These are phyloP conservation scores for Tapera naevia DNA, from an alignment of 2,797 vertebrate genomes.

Conservation along the genomic window DNA sequence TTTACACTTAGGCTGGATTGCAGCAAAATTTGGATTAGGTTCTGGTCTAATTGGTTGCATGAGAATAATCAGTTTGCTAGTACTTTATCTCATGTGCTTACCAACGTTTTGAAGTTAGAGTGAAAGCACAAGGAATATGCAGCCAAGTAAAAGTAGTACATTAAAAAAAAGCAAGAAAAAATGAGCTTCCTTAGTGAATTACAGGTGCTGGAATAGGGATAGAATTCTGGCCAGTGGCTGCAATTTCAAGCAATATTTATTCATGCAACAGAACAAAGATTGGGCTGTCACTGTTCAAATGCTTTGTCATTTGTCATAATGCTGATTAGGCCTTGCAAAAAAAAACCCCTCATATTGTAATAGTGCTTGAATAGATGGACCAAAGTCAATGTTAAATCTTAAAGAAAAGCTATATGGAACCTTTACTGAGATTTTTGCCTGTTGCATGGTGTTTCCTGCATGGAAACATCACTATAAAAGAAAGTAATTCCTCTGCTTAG, in stretches of 20 bases:
- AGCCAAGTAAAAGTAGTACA: neutral
- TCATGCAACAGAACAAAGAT: neutral
- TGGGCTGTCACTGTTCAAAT: neutral
- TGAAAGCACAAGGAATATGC: neutral
- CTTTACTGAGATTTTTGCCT: neutral
- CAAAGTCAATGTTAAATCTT: neutral
- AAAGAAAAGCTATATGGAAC: neutral
- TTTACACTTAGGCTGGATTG: neutral
- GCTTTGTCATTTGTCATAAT: neutral
- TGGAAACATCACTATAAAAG: neutral
- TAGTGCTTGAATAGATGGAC: neutral
- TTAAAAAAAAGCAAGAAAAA: neutral
- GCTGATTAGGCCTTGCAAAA: neutral
- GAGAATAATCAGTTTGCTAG: neutral
- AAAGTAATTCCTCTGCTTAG: neutral
- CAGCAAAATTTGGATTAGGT: neutral
- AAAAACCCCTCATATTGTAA: neutral
- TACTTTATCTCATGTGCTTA: neutral
- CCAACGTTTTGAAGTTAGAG: neutral
- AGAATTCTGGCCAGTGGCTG: neutral
- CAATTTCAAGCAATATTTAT: neutral
- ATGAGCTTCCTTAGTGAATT: neutral
- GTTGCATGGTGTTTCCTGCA: neutral
- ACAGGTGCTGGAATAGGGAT: neutral
- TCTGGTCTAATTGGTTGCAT: neutral